Conservation (phyloP, 2,797 vertebrate genomes). For the Micropoecilia bifurca region DNA sequence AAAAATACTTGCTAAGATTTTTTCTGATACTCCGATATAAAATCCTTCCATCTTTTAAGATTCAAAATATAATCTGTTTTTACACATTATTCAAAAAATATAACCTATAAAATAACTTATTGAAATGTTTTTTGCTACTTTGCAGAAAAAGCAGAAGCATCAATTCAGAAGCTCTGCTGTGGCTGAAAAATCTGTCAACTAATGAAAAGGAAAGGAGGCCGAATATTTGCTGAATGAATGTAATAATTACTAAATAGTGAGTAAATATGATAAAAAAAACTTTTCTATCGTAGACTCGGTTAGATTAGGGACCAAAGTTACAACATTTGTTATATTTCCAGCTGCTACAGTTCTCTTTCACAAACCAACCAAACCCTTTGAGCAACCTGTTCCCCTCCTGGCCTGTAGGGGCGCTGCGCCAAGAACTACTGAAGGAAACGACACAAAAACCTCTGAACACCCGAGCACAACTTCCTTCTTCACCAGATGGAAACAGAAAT, state of each 20-base stretch:
- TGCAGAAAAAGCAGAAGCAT: too few relatives aligned
- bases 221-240: too few relatives aligned
- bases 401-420: neutral
- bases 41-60: neutral
- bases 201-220: too few relatives aligned
- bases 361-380: neutral
- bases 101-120: too few relatives aligned
- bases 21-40: neutral
- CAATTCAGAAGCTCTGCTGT: too few relatives aligned
- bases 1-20: too few relatives aligned
- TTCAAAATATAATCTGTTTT: neutral
- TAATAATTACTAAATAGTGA: too few relatives aligned
- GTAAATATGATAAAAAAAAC: too few relatives aligned
- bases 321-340: neutral
- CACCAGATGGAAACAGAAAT: neutral
- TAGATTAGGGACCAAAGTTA: neutral
- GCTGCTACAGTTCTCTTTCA: neutral
- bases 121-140: too few relatives aligned
- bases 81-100: too few relatives aligned
- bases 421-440: neutral
- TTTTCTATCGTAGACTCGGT: too few relatives aligned
- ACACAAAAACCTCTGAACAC: neutral
- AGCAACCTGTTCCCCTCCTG: neutral
- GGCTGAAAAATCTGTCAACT: too few relatives aligned
- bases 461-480: neutral